A percentile compares a stretch with the other conserved stretches of the same genome.
phyloP scores from a whole-genome alignment of 2,888 invertebrate genomes.

The Chalcis sispes region DNA sequence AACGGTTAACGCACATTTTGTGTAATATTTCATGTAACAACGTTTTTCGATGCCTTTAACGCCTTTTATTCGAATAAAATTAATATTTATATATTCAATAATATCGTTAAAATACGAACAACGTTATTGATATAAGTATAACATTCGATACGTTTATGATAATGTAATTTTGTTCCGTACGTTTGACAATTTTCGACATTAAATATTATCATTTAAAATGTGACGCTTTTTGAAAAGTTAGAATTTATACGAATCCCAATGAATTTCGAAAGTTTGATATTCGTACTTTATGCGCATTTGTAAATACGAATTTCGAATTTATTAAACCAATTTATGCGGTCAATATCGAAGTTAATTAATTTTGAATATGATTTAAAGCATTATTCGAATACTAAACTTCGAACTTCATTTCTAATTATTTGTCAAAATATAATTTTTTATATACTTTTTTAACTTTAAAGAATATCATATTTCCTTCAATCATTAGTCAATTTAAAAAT shows the following conservation, averaged over 20 bases:
- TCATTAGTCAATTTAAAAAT: no score
- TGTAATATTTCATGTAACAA: no score
- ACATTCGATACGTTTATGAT: slow-evolving; percentile 3
- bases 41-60: no score
- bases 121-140: background rate
- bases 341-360: background rate
- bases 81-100: background rate
- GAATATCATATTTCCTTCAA: no score
- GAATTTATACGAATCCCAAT: background rate
- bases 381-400: no score
- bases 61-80: background rate
- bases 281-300: background rate
- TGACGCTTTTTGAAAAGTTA: background rate
- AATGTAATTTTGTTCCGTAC: background rate
- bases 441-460: no score
- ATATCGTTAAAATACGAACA: background rate
- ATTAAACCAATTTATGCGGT: slow-evolving; percentile 4
- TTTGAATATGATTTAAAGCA: no score
- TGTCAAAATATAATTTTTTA: no score
- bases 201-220: slow-evolving; percentile 6
- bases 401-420: no score
- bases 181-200: slow-evolving; percentile 1
- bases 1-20: no score
- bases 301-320: background rate
- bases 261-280: background rate